These are phyloP conservation scores for Mus musculus DNA, from an alignment of 2,113 vertebrate genomes.

Conservation along the genomic window DNA sequence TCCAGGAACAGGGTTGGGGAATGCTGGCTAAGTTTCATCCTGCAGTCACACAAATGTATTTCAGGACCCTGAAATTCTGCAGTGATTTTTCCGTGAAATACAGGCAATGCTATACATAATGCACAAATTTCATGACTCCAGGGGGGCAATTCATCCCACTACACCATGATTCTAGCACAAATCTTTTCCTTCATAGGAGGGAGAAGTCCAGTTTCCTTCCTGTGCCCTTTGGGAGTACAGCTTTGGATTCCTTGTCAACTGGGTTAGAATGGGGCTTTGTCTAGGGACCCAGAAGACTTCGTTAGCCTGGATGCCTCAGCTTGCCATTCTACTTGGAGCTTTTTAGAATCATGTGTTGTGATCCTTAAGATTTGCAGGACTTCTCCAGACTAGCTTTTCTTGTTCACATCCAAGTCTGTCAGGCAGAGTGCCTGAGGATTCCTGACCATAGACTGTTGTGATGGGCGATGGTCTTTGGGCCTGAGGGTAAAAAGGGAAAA, in stretches of 20 bases:
- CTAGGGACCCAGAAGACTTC: background rate
- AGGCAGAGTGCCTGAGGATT: background rate
- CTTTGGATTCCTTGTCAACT: background rate
- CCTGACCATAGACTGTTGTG: background rate
- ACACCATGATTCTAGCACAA: background rate
- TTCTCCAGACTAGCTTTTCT: background rate
- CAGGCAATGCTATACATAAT: background rate
- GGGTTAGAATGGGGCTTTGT: background rate
- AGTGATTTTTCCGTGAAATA: background rate
- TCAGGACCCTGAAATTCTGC: background rate
- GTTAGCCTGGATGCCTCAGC: background rate
- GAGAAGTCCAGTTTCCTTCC: slow-evolving; percentile 40
- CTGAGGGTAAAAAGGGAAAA: background rate
- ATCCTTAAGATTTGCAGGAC: background rate
- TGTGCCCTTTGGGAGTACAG: background rate
- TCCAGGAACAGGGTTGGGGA: background rate
- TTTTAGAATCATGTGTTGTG: background rate
- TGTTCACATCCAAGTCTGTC: background rate
- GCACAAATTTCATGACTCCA: background rate
- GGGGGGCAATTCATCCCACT: background rate
- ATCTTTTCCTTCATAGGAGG: slow-evolving; percentile 1
- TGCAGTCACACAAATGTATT: background rate
- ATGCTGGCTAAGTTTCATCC: background rate
- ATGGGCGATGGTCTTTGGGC: background rate
- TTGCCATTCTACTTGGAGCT: background rate